phyloP scores from a whole-genome alignment of 2,797 vertebrate species.

The Pygocentrus nattereri region DNA sequence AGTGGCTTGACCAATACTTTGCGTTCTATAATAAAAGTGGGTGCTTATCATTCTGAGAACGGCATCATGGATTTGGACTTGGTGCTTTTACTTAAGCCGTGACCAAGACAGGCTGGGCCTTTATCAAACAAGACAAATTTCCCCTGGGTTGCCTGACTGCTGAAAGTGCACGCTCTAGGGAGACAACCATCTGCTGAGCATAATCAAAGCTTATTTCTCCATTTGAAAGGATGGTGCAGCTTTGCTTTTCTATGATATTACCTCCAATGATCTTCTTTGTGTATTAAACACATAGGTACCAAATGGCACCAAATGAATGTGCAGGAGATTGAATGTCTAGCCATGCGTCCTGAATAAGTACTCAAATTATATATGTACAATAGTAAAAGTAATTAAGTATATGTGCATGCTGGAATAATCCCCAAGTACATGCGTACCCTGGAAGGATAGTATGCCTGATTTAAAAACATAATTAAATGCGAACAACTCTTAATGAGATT shows the following conservation, averaged over 20 bases:
- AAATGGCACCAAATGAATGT: neutral
- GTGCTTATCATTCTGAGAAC: slow-evolving; percentile 54
- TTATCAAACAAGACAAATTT: slow-evolving; percentile 51
- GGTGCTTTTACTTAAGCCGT: slow-evolving; percentile 48
- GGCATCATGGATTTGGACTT: slow-evolving; percentile 24
- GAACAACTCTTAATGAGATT: slow-evolving; percentile 50
- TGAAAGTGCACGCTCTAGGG: slow-evolving; percentile 34
- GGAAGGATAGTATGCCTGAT: slow-evolving; percentile 22
- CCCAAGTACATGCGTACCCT: neutral
- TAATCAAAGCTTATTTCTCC: slow-evolving; percentile 59
- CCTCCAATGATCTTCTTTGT: neutral
- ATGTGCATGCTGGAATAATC: neutral
- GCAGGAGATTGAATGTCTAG: neutral
- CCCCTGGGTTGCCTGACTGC: slow-evolving; percentile 30
- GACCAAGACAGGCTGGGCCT: neutral
- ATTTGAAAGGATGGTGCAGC: slow-evolving; percentile 43
- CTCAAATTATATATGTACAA: neutral
- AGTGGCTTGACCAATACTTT: slow-evolving; percentile 51
- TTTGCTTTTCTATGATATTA: slow-evolving; percentile 39
- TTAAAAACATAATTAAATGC: slow-evolving; percentile 42
- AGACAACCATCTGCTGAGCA: slow-evolving; percentile 61
- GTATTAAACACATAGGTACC: slow-evolving; percentile 2
- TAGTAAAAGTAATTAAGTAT: slow-evolving; percentile 12
- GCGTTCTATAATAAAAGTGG: slow-evolving; percentile 42
- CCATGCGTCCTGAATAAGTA: neutral